These are phyloP conservation scores for Kryptolebias marmoratus DNA, from an alignment of 2,113 vertebrate species.

Conservation along the genomic window DNA sequence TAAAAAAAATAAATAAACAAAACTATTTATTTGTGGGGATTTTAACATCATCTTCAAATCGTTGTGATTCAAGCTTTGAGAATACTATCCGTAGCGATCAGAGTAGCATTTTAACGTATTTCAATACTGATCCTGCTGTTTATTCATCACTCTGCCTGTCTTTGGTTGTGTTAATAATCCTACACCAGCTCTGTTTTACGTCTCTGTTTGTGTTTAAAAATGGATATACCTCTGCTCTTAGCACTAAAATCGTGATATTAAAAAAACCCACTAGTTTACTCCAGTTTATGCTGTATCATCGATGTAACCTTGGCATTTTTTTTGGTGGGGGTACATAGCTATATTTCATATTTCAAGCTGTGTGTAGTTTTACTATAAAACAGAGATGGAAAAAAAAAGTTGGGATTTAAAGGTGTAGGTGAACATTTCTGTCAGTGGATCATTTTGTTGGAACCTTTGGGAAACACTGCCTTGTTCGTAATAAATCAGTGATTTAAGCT, in stretches of 20 bases:
- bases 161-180: slow-evolving; percentile 6
- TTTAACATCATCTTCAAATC: slow-evolving; percentile 17
- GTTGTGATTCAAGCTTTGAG: slow-evolving; percentile 17
- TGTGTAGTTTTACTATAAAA: slow-evolving; percentile 4
- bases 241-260: background rate
- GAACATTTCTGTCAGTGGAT: slow-evolving; percentile 2
- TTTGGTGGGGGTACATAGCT: background rate
- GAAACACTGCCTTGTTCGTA: slow-evolving; percentile 15
- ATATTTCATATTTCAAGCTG: slow-evolving; percentile 12
- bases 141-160: background rate
- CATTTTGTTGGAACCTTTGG: background rate
- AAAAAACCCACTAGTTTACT: background rate
- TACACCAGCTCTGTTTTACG: slow-evolving; percentile 8
- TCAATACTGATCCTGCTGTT: slow-evolving; percentile 27
- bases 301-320: background rate
- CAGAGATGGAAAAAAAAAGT: slow-evolving; percentile 4
- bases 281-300: background rate
- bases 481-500: background rate
- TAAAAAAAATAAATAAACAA: background rate
- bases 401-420: slow-evolving; percentile 10
- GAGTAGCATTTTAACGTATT: slow-evolving; percentile 28
- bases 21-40: slow-evolving; percentile 67
- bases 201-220: slow-evolving; percentile 1
- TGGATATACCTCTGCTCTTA: slow-evolving; percentile 3
- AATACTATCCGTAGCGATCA: slow-evolving; percentile 2